Base-by-base conservation (phyloP, 2,113 vertebrate species). In the Corvus cornix region DNA sequence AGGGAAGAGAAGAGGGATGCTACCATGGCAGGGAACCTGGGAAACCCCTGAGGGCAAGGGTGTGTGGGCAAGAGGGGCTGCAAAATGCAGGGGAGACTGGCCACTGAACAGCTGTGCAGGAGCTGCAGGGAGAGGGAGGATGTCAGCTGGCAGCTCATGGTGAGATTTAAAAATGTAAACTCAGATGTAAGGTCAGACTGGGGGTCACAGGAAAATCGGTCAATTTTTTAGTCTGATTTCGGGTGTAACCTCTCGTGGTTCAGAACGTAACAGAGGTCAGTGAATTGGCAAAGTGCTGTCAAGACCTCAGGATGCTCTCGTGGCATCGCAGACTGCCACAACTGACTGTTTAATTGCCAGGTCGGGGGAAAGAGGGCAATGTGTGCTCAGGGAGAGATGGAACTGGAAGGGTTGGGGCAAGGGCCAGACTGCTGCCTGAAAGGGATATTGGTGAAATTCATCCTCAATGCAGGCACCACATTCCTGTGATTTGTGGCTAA, bases 171-270 rank as follows among this genome's bases (percentile, higher is more conserved):
- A 94, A 95, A 89, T 83, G 90, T 90, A 85, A 91, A 82, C 75
- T 80, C 43, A 39, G 59, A 68, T 74, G 55, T 85, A 87, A 93
- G 70, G 80, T 90, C 92, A 88, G 68, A 37, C 21, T 24, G n/a
- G 3, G 49, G 64, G 56, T 81, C 46, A 51, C n/a, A 31, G 76
- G 84, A 72, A 90, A 92, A 90, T 60, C 10, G 1, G 68, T 60
- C 64, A 70, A 27, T 64, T 84, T 90, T 96, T 95, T 72, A 92
- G 90, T 93, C 73, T 95, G 86, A 89, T 95, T 95, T 96, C 0
- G 9, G 68, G 76, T 43, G 49, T 69, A 95, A 69, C 52, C 74
- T 90, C 85, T 41, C 0, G 2, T 4, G 2, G 41, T 56, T 88
- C 5, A 0, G 56, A 89, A 72, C 79, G 46, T 13, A 75, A 55